Evolutionary conservation across 2,113 vertebrate genomes (phyloP), one percentile per base, ranked within the genome.

Genomic region (Callaeas wilsoni): DNA sequence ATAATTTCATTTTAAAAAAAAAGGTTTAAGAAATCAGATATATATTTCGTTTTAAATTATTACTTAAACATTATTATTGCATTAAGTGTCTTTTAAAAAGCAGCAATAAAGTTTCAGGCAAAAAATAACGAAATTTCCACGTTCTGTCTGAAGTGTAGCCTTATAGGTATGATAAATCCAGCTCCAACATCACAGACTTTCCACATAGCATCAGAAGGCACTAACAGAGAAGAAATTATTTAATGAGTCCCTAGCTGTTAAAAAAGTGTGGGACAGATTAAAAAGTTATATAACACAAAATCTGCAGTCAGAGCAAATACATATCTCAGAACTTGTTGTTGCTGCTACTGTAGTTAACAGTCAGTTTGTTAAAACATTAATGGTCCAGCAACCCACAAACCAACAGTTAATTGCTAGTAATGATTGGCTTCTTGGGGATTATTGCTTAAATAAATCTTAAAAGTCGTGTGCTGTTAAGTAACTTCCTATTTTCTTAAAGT

Each of bases 391-490:
- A 83, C 52, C 77, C 97, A 94, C 63, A 96, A 96, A 93, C 52
- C 90, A 89, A 74, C 35, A 86, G 67, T 75, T 96, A 94, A 94
- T 94, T 96, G 64, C 37, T 63, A 46, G 37, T 71, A 93, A 92
- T 94, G 62, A 97, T 62, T 95, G 56, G 46, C 92, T 97, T 93
- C 71, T 97, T 77, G 42, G 60, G 57, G 63, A 95, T 76, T 88
- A 84, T 87, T 70, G 53, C 68, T 56, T 81, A 84, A 95, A 96
- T 95, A 82, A 86, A 92, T 96, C 93, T 90, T 74, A 81, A 49
- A 95, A 96, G 59, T 92, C 84, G 35, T 83, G 55, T 89, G 62
- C 44, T 71, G 63, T 70, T 78, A 93, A 93, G 64, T 70, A 95
- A 89, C 19, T 82, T n/a, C 39, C 37, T 84, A 6, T 69, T 91